phyloP scores from a whole-genome alignment of 2,888 invertebrate species.

The Melanargia galathea region DNA sequence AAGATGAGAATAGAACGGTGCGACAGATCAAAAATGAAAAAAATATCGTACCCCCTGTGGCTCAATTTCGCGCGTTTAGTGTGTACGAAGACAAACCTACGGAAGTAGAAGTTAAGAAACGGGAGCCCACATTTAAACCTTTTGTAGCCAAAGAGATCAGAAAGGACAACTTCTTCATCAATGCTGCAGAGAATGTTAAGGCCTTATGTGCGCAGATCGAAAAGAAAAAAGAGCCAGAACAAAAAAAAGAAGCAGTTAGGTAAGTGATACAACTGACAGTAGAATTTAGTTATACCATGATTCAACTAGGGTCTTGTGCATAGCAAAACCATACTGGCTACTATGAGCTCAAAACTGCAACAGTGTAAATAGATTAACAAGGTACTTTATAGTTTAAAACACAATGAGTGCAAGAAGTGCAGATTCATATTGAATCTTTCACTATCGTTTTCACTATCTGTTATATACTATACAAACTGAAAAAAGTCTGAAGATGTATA shows the following conservation, averaged over 20 bases:
- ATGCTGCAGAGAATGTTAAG: slow-evolving; percentile 66
- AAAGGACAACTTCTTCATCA: slow-evolving; percentile 61
- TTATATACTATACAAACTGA: no score
- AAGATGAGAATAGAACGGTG: slow-evolving; percentile 74
- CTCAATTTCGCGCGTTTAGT: slow-evolving; percentile 89
- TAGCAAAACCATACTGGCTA: no score
- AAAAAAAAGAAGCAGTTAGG: slow-evolving; percentile 61
- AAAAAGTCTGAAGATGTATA: no score
- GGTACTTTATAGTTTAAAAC: no score
- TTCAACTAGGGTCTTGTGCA: not conserved
- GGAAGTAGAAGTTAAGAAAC: slow-evolving; percentile 71
- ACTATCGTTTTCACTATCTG: no score
- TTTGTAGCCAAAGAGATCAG: slow-evolving; percentile 68
- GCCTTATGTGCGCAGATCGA: slow-evolving; percentile 62
- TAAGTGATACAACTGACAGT: slow-evolving; percentile 43
- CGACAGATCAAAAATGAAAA: slow-evolving; percentile 77
- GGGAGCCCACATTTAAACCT: slow-evolving; percentile 71
- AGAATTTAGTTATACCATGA: not conserved
- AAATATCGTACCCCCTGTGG: slow-evolving; percentile 83
- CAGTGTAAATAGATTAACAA: no score
- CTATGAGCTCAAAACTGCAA: no score
- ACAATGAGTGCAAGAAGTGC: no score
- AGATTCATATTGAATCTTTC: no score
- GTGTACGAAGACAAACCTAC: slow-evolving; percentile 86
- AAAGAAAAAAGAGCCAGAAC: slow-evolving; percentile 67